Base-by-base conservation (phyloP, 1,140 invertebrate genomes). In the Antheraea pernyi region DNA sequence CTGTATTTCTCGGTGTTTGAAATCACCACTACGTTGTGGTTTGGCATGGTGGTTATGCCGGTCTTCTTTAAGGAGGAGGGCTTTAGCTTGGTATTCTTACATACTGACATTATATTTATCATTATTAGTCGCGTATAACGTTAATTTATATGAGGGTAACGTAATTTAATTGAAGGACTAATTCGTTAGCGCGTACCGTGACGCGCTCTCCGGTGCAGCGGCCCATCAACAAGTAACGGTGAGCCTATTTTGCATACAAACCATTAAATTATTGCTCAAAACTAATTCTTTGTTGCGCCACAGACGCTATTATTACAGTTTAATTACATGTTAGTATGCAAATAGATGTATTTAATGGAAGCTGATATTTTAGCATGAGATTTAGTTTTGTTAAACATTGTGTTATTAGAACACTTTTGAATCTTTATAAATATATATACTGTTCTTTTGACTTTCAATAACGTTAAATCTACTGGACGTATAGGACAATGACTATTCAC, bases 181-280 rank as follows among this genome's bases (percentile, higher is more conserved):
- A 86, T 89, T 89, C 82, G 75, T 77, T 85, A 82, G 79, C 85
- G 72, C 82, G 83, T 86, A 90, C 79, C 89, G 86, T 91, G 86
- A 91, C 88, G 88, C 74, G 79, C 84, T 88, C 84, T 83, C 80
- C 16, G 79, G 78, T 78, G 83, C 86, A 83, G 77, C 81, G 77
- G 84, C 83, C 83, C 86, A 90, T 90, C 88, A 88, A 86, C 89
- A 88, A 82, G 88, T 90, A 90, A 90, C 89, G 86, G 85, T 79
- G 83, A 70, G 81, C 78, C 83, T 91, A 89, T 91, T 92, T 92
- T 92, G 88, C 90, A 91, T 92, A 91, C 86, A 87, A 89, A 90
- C 88, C 88, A 92, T 92, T 91, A 89, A 88, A 88, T 92, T 90
- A 92, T 90, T 92, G 86, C 88, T 91, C 78, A 91, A 91, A 91